A percentile compares a stretch with the other conserved stretches of the same genome.
Conservation (phyloP, 2,888 invertebrate genomes). For the Dolomedes plantarius region DNA sequence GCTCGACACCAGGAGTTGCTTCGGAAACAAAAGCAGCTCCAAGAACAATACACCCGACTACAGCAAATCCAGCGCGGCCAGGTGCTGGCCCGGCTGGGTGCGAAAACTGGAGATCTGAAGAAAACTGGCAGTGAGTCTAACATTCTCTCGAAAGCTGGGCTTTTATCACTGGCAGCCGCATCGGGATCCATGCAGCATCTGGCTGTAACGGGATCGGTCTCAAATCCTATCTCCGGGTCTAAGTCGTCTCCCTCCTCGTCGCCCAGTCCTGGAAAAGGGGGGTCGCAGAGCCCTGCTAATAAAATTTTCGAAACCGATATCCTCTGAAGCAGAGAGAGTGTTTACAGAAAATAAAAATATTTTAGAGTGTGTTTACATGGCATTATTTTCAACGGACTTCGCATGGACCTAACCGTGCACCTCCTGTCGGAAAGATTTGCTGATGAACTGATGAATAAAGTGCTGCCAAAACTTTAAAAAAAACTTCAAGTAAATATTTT, state of each 20-base stretch:
- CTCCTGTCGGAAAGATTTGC: neutral
- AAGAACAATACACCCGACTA: slow-evolving; percentile 92
- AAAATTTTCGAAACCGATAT: slow-evolving; percentile 91
- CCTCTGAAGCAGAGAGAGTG: slow-evolving; percentile 80
- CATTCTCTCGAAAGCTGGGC: slow-evolving; percentile 87
- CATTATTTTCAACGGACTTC: too few relatives aligned
- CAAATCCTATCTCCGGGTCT: slow-evolving; percentile 53
- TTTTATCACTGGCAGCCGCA: slow-evolving; percentile 80
- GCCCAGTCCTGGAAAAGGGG: slow-evolving; percentile 40
- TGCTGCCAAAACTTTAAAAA: slow-evolving; percentile 13
- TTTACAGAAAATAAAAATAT: neutral
- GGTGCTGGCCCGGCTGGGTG: slow-evolving; percentile 44
- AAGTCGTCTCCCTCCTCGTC: slow-evolving; percentile 53
- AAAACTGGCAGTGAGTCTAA: slow-evolving; percentile 93
- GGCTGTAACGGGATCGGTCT: slow-evolving; percentile 76
- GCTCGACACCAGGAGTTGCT: slow-evolving; percentile 91
- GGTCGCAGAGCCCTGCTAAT: slow-evolving; percentile 54
- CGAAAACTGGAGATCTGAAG: slow-evolving; percentile 80
- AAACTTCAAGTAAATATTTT: neutral
- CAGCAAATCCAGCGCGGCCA: slow-evolving; percentile 86
- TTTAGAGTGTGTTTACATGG: slow-evolving; percentile 4
- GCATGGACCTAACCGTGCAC: neutral
- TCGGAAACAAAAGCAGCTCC: slow-evolving; percentile 90
- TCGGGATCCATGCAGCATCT: slow-evolving; percentile 82
- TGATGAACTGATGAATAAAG: slow-evolving; percentile 16